Conservation (phyloP, 2,888 invertebrate genomes). For the Synergus laeviventris region DNA sequence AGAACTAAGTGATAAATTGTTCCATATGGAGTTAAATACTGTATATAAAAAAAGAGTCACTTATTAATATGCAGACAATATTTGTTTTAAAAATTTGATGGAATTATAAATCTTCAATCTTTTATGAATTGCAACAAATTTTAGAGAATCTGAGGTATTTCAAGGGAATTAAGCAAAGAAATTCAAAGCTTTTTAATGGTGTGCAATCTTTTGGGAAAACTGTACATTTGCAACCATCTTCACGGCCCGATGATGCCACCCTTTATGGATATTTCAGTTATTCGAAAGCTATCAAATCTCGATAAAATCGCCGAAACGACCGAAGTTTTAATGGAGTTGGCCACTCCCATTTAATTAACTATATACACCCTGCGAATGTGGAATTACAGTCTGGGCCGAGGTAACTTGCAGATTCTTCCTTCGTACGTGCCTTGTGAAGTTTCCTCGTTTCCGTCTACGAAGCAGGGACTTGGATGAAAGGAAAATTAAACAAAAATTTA, state of each 20-base stretch:
- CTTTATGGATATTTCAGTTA: constrained; percentile 54
- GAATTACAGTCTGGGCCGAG: constrained; percentile 8
- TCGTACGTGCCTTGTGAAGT: not conserved
- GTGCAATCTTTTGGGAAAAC: not conserved
- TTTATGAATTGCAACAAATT: too few species aligned
- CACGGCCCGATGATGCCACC: constrained; percentile 4
- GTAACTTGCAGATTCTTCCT: constrained; percentile 25
- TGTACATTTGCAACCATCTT: not conserved
- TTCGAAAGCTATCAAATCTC: constrained; percentile 50
- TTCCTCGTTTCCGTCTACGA: not conserved
- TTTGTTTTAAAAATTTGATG: too few species aligned
- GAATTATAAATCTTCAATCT: too few species aligned
- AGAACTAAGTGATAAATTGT: not conserved
- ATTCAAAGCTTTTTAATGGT: constrained; percentile 19
- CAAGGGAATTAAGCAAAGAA: not conserved
- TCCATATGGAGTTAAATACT: not conserved
- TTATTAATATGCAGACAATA: too few species aligned
- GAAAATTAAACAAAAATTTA: not conserved
- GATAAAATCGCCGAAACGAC: constrained; percentile 55
- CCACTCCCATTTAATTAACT: constrained; percentile 55
- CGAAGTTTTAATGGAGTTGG: constrained; percentile 56
- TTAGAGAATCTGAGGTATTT: too few species aligned
- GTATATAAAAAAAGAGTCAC: too few species aligned
- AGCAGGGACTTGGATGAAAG: not conserved
- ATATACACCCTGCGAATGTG: constrained; percentile 49